phyloP scores from a whole-genome alignment of 2,797 vertebrate genomes.

The Enteromius thamalakanensis region DNA sequence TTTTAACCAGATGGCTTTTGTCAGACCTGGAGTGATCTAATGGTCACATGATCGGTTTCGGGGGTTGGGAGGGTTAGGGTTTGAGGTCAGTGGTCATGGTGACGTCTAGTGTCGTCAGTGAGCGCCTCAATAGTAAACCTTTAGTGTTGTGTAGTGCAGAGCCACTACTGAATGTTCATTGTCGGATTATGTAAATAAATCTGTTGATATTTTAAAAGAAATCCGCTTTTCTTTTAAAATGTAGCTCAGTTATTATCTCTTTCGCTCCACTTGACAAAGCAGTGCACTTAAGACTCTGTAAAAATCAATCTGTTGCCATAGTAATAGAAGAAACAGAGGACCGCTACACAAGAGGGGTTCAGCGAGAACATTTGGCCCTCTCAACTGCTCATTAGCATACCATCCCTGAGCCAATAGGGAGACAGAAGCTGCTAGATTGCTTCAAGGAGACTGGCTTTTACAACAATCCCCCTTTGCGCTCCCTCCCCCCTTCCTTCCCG shows the following conservation, averaged over 20 bases:
- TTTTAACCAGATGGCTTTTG: conserved; percentile 53
- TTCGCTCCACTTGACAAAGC: conserved; percentile 59
- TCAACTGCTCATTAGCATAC: conserved; percentile 77
- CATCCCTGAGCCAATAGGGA: conserved; percentile 76
- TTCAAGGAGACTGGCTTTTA: conserved; percentile 75
- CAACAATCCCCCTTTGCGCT: conserved; percentile 73
- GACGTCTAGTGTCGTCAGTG: conserved; percentile 38
- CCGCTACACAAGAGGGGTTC: conserved; percentile 71
- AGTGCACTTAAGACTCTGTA: conserved; percentile 59
- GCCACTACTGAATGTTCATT: background rate
- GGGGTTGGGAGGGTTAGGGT: conserved; percentile 39
- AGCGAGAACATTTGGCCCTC: conserved; percentile 69
- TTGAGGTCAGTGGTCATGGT: conserved; percentile 57
- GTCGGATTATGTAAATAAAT: background rate
- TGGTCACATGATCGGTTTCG: conserved; percentile 54
- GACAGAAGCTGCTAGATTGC: conserved; percentile 66
- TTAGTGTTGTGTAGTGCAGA: conserved; percentile 23
- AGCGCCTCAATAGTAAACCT: conserved; percentile 32
- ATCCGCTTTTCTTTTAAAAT: background rate
- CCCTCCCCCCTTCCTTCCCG: conserved; percentile 68
- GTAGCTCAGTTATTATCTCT: background rate
- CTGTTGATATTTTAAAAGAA: background rate
- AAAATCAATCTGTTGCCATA: conserved; percentile 77
- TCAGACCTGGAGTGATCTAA: conserved; percentile 41
- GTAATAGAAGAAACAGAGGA: conserved; percentile 74